These are phyloP conservation scores for Coboldia fuscipes DNA, from an alignment of 1,140 invertebrate genomes.

Conservation along the genomic window DNA sequence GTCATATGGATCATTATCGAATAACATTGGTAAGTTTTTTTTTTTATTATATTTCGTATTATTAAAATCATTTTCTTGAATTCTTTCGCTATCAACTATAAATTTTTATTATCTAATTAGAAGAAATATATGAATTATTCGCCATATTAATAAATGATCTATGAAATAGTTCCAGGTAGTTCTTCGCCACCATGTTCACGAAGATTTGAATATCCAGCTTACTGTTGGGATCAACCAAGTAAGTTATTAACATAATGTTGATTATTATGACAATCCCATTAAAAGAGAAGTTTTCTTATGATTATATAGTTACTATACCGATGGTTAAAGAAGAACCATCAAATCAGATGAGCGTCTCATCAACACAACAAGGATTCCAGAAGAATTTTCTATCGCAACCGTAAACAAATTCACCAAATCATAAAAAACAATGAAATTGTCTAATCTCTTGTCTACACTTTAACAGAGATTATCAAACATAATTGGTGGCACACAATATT, in stretches of 20 bases:
- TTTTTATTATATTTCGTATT: not conserved
- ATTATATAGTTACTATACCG: not conserved
- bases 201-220: not conserved
- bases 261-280: not conserved
- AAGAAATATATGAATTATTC: too few relatives aligned
- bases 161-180: not conserved
- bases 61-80: not conserved
- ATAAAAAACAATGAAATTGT: too few relatives aligned
- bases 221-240: not conserved
- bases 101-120: not conserved
- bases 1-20: not conserved
- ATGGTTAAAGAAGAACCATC: conserved; percentile 1
- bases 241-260: not conserved
- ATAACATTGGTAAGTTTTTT: not conserved
- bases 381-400: not conserved
- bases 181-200: not conserved
- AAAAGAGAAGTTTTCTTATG: not conserved
- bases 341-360: conserved; percentile 1
- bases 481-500: too few relatives aligned
- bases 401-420: too few relatives aligned
- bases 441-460: too few relatives aligned
- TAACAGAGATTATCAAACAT: too few relatives aligned
- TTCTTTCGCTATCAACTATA: too few relatives aligned
- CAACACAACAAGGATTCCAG: not conserved
- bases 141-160: not conserved